These are phyloP conservation scores for Emys orbicularis DNA, from an alignment of 2,797 vertebrate genomes.

Conservation along the genomic window DNA sequence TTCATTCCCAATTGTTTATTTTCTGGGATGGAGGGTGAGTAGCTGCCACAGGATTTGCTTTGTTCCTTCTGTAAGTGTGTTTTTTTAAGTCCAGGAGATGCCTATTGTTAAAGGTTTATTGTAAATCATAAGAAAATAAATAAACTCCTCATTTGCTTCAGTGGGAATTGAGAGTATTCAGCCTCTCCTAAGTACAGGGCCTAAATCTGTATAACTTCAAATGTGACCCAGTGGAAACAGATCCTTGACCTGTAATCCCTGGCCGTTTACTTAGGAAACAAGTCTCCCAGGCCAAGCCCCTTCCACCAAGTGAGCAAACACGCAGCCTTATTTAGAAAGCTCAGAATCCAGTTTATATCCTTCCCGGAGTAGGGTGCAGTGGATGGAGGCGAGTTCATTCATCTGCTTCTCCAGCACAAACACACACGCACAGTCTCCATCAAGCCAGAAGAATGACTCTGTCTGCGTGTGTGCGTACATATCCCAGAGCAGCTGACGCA, in stretches of 20 bases:
- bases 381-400: not conserved
- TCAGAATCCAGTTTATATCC: not conserved
- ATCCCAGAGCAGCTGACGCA: not conserved
- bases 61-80: not conserved
- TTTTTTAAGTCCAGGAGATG: not conserved
- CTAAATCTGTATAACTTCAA: slow-evolving; percentile 60
- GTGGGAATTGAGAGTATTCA: not conserved
- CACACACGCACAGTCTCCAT: not conserved
- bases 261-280: slow-evolving; percentile 50
- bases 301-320: not conserved
- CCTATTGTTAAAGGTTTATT: not conserved
- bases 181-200: slow-evolving; percentile 9
- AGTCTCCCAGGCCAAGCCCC: slow-evolving; percentile 9
- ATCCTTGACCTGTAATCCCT: slow-evolving; percentile 59
- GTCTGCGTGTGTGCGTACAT: not conserved
- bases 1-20: not conserved
- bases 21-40: not conserved
- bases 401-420: not conserved
- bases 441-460: not conserved
- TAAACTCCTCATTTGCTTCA: not conserved
- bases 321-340: not conserved
- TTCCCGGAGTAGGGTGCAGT: not conserved
- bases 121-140: not conserved
- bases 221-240: slow-evolving; percentile 62
- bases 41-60: not conserved